Evolutionary conservation across 1,140 invertebrate genomes (phyloP), one percentile per base, ranked within the genome.

Genomic region (Orchesella cincta): DNA sequence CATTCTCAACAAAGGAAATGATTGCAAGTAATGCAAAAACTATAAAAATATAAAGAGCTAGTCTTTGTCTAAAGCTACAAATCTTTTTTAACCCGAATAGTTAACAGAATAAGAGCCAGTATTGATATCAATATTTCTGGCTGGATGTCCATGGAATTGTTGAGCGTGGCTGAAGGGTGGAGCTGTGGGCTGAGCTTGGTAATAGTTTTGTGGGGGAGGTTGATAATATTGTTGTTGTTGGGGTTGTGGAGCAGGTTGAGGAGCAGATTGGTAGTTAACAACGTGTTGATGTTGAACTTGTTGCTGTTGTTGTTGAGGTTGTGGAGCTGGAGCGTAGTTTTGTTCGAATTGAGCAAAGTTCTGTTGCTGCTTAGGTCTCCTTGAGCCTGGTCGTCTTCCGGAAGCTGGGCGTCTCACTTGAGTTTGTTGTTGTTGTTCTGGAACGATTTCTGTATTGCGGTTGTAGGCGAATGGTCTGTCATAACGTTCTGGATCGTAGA

Each of bases 401-500:
- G 28, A 0, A 84, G 84, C 71, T 76, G 83, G 71, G 81, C 73
- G 2, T 29, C 73, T 29, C n/a, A 31, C 84, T 28, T 73, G 51
- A 23, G 76, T 46, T 83, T 86, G 81, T 83, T 88, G 79, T 91
- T 92, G 84, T 91, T 92, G 84, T 89, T 89, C 8, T 91, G 89
- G 82, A 31, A 18, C 8, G 8, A 29, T 67, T 67, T 5, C 54
- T 29, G 31, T 92, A 51, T 93, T 87, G n/a, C 92, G 93, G 84
- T 94, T 92, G 83, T 94, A 67, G n/a, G 29, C 62, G 31, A 67
- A 93, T 35, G 91, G 87, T 84, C 93, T 93, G 80, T 94, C 93
- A 0, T 93, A 93, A 81, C 93, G 92, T 82, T 94, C 93, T 80
- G 83, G 82, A 39, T 92, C 87, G 82, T 90, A 78, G 31, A 31